Base-by-base conservation (phyloP, 2,113 vertebrate species). In the Erpornis zantholeuca region DNA sequence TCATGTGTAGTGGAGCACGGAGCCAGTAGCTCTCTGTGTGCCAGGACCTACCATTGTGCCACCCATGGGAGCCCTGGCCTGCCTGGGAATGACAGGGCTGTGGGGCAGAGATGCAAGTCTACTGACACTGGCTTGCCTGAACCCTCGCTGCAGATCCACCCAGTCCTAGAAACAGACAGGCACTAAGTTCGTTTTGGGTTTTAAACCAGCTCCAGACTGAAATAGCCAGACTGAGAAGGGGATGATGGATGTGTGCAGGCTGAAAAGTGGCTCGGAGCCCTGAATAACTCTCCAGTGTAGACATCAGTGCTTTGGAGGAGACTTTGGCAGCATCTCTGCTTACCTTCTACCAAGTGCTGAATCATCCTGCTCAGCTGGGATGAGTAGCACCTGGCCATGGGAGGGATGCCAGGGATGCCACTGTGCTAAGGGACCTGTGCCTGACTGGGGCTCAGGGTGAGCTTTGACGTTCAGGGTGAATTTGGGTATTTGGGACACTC, bases 31-130 rank as follows among this genome's bases (percentile, higher is more conserved):
- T 9, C 27, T 35, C 11, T 52, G 33, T n/a, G 64, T 73, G 78
- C 73, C 3, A 20, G 35, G 42, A 77, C 28, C 29, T 71, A n/a
- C 31, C 40, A 10, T 31, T 42, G 36, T 81, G 68, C 25, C 71
- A 49, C 47, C 23, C 3, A 0, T 2, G 10, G 73, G 57, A 68
- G 19, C n/a, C 40, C n/a, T 71, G 73, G 44, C 0, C 0, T 8
- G 6, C 31, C 27, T 5, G 3, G 57, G 42, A n/a, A 12, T 31
- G 40, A 10, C 45, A 45, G 87, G 22, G 40, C 27, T 44, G n/a
- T 2, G 3, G 22, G 12, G 24, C 28, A 36, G 72, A 59, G 50
- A 21, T 28, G 24, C 50, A 86, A 45, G 40, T 47, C 70, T 56
- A 18, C 28, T 3, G 2, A 18, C 15, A 25, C 16, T 2, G 5